Percentiles rank a stretch among this genome's conserved stretches.
Conservation (phyloP, 30 jellyfish, hydroid and myxozoan species). For the Hydractinia symbiolongicarpus region DNA sequence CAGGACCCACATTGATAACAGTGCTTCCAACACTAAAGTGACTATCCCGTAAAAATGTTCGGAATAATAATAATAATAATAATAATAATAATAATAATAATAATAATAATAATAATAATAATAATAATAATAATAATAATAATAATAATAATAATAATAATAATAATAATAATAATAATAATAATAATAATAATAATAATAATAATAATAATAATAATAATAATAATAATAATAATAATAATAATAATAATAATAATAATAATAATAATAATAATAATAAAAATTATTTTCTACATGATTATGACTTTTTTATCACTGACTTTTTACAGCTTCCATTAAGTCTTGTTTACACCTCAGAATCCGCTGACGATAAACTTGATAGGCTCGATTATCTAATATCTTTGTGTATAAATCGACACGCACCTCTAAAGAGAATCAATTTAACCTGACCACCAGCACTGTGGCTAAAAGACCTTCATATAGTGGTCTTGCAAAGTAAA, state of each 20-base stretch:
- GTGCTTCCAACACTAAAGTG: no score
- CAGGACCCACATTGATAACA: no score
- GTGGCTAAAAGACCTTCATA: no score
- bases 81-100: neutral
- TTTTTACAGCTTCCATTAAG: no score
- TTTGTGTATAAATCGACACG: no score
- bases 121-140: neutral
- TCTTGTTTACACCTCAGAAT: no score
- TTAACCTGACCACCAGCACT: no score
- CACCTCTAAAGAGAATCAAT: no score
- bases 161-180: neutral
- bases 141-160: neutral
- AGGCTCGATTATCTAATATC: no score
- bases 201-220: neutral
- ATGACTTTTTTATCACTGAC: no score
- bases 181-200: neutral
- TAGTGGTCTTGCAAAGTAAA: no score
- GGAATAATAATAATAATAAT: neutral
- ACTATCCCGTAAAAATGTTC: neutral
- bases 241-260: neutral
- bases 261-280: neutral
- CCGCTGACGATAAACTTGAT: no score
- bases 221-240: neutral
- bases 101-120: constrained; percentile 1
- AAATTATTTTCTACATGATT: neutral